phyloP scores from a whole-genome alignment of 2,797 vertebrate genomes.

The Anableps anableps region DNA sequence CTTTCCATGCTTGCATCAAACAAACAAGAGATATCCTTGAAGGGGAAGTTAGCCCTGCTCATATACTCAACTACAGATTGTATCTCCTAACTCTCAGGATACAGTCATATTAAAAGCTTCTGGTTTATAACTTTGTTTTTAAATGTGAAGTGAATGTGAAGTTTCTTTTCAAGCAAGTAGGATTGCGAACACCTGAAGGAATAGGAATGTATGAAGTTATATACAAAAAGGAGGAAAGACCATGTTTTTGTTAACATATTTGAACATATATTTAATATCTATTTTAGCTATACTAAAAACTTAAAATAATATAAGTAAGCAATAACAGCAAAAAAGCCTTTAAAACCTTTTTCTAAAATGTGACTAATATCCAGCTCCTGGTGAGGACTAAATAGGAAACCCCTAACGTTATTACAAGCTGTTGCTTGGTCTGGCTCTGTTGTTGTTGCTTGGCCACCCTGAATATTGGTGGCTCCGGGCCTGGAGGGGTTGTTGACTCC shows the following conservation, averaged over 20 bases:
- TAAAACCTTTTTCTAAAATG: not conserved
- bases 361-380: not conserved
- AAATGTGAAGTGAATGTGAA: not conserved
- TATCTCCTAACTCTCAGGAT: conserved; percentile 17
- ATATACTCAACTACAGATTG: conserved; percentile 40
- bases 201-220: not conserved
- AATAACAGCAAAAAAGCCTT: not conserved
- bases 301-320: not conserved
- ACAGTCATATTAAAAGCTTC: conserved; percentile 8
- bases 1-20: conserved; percentile 38
- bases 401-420: too few relatives aligned
- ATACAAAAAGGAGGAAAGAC: not conserved
- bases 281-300: not conserved
- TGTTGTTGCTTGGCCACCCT: too few relatives aligned
- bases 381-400: not conserved
- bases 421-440: too few relatives aligned
- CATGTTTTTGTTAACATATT: not conserved
- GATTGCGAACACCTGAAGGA: not conserved
- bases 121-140: not conserved
- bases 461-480: too few relatives aligned
- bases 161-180: not conserved
- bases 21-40: conserved; percentile 24
- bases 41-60: conserved; percentile 11
- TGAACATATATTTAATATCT: not conserved
- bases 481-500: too few relatives aligned